Evolutionary conservation across 2,888 invertebrate genomes (phyloP).

Genomic region (Patella depressa): DNA sequence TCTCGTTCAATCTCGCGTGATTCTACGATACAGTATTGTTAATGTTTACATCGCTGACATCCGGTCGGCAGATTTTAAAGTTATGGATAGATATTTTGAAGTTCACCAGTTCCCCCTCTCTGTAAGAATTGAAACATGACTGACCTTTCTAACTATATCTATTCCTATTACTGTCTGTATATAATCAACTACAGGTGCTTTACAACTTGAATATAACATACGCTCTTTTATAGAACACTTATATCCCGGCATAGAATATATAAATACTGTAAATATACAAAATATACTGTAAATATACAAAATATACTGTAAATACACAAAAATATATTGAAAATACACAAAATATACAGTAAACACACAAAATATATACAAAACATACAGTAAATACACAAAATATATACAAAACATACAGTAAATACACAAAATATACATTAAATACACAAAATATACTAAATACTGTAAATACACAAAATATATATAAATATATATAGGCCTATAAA

Average conservation of each 20-base stretch:
- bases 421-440: background rate
- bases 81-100: too few species aligned
- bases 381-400: background rate
- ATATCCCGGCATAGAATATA: slow-evolving; percentile 99
- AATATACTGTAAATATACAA: background rate
- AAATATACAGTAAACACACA: background rate
- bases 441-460: background rate
- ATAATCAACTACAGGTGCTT: slow-evolving; percentile 87
- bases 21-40: too few species aligned
- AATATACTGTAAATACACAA: background rate
- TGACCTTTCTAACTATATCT: slow-evolving; percentile 88
- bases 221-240: slow-evolving; percentile 95
- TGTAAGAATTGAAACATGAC: slow-evolving; percentile 43
- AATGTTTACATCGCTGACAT: too few species aligned
- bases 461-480: background rate
- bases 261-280: slow-evolving; percentile 81
- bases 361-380: background rate
- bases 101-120: too few species aligned
- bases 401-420: background rate
- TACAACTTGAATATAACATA: slow-evolving; percentile 99
- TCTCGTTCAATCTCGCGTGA: too few species aligned
- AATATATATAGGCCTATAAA: too few species aligned
- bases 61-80: too few species aligned
- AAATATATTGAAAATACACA: background rate
- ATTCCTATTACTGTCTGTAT: slow-evolving; percentile 83